Evolutionary conservation across 2,888 invertebrate genomes (phyloP).

Genomic region (Eupithecia abbreviata): DNA sequence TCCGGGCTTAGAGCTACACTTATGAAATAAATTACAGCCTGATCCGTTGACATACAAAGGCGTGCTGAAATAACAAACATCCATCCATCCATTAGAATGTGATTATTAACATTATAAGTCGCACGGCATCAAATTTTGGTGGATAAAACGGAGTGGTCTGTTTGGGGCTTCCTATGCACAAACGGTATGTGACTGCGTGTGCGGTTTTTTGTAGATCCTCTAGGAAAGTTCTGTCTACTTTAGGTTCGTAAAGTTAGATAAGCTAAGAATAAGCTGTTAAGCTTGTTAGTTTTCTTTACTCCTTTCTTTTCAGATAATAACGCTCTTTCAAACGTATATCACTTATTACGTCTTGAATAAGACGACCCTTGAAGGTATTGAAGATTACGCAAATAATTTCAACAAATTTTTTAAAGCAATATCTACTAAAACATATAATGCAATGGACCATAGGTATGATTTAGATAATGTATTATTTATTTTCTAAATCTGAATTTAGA

Average conservation of each 20-base stretch:
- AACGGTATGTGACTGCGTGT: too few species aligned
- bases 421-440: constrained; percentile 89
- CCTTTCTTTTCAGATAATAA: constrained; percentile 85
- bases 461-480: too few species aligned
- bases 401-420: constrained; percentile 86
- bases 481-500: too few species aligned
- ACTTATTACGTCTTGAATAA: constrained; percentile 89
- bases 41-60: too few species aligned
- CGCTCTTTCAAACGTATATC: constrained; percentile 88
- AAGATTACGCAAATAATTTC: constrained; percentile 87
- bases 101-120: too few species aligned
- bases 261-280: background rate
- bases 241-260: background rate
- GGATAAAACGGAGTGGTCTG: too few species aligned
- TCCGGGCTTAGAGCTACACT: too few species aligned
- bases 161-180: too few species aligned
- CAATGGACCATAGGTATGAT: constrained; percentile 88
- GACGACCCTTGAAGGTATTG: constrained; percentile 92
- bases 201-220: background rate
- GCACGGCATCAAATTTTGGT: too few species aligned
- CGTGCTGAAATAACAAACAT: too few species aligned
- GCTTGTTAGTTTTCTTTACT: background rate
- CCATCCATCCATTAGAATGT: too few species aligned
- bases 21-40: too few species aligned
- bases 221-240: background rate